Conservation (phyloP, 2,113 vertebrate genomes). For the Cygnus atratus region DNA sequence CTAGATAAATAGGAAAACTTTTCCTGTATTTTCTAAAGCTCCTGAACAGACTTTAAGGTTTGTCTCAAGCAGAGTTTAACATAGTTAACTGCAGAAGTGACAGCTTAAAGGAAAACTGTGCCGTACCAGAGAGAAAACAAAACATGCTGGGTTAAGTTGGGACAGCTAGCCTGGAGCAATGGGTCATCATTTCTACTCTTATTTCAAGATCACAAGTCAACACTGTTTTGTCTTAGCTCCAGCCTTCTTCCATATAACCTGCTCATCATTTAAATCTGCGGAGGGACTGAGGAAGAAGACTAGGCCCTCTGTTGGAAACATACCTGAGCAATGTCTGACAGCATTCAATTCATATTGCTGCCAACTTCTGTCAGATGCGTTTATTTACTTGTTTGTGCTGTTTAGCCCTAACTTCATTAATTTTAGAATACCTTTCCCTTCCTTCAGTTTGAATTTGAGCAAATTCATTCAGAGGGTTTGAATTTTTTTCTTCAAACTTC, state of each 20-base stretch:
- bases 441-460: neutral
- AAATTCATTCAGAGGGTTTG: neutral
- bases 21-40: neutral
- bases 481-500: neutral
- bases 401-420: neutral
- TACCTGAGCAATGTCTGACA: neutral
- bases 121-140: neutral
- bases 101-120: neutral
- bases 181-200: neutral
- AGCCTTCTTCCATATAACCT: neutral
- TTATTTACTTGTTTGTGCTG: neutral
- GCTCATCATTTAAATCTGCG: neutral
- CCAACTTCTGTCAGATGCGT: neutral
- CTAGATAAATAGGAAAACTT: neutral
- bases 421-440: neutral
- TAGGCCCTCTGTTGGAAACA: accelerated
- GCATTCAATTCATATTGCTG: neutral
- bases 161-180: neutral
- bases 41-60: neutral
- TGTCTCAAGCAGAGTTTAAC: neutral
- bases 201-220: neutral
- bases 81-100: neutral
- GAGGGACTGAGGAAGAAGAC: neutral
- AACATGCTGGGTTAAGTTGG: neutral
- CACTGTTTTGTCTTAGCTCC: neutral